These are phyloP conservation scores for Sula dactylatra DNA, from an alignment of 2,113 vertebrate species.

Conservation along the genomic window DNA sequence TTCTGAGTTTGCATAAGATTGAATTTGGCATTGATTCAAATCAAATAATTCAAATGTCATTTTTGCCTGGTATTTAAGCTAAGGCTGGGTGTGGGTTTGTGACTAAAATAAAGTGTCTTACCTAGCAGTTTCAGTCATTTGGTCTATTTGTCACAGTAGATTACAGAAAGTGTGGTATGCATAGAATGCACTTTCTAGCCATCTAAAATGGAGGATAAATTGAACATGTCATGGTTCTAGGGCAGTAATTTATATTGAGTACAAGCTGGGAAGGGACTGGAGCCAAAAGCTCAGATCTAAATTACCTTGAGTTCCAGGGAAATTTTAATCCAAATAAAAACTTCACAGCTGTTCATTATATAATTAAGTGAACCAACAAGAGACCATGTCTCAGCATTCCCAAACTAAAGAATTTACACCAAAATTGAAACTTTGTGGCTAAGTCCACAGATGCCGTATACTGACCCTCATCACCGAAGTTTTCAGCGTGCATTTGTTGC, in stretches of 20 bases:
- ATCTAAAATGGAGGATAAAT: slow-evolving; percentile 46
- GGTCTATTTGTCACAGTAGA: slow-evolving; percentile 52
- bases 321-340: slow-evolving; percentile 50
- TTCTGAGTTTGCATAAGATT: slow-evolving; percentile 22
- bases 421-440: neutral
- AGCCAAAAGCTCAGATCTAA: slow-evolving; percentile 41
- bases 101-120: slow-evolving; percentile 59
- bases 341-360: slow-evolving; percentile 2
- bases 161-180: slow-evolving; percentile 38
- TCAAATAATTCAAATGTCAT: slow-evolving; percentile 59
- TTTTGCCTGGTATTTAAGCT: slow-evolving; percentile 65
- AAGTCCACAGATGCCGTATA: neutral
- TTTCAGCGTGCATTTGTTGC: neutral
- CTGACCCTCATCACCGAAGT: neutral
- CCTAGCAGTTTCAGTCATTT: slow-evolving; percentile 60
- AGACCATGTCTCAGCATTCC: neutral
- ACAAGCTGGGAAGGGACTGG: slow-evolving; percentile 31
- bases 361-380: slow-evolving; percentile 11
- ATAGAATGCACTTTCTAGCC: slow-evolving; percentile 56
- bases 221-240: slow-evolving; percentile 42
- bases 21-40: slow-evolving; percentile 60
- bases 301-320: slow-evolving; percentile 32
- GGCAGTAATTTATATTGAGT: slow-evolving; percentile 63
- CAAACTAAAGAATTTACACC: neutral
- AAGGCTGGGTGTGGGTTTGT: slow-evolving; percentile 32